Conservation (phyloP, 2,113 vertebrate genomes). For the Gorsachius goisagi region DNA sequence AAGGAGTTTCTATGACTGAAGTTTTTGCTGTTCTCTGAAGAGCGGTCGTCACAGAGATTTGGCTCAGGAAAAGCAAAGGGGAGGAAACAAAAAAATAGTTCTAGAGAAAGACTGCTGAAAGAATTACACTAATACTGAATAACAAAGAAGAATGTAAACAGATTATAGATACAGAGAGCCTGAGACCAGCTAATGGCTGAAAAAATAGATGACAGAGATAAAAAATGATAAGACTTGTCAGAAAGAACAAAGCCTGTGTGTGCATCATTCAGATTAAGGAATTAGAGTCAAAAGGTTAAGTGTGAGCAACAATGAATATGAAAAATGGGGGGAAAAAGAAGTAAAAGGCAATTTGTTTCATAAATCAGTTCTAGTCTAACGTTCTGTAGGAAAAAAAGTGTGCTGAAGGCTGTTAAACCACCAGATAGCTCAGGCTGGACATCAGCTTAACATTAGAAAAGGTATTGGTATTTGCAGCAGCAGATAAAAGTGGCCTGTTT, state of each 20-base stretch:
- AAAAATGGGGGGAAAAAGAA: conserved; percentile 76
- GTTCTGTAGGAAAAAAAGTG: not conserved
- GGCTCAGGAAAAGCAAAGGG: conserved; percentile 42
- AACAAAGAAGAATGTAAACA: conserved; percentile 81
- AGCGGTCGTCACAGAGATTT: conserved; percentile 29
- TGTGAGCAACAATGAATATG: conserved; percentile 79
- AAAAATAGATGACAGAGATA: conserved; percentile 78
- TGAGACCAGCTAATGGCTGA: conserved; percentile 74
- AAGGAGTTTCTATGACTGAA: conserved; percentile 21
- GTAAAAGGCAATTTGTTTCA: conserved; percentile 72
- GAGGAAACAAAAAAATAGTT: conserved; percentile 44
- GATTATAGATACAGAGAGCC: conserved; percentile 72
- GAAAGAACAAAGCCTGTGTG: conserved; percentile 79
- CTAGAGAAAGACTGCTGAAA: conserved; percentile 55
- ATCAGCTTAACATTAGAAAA: not conserved
- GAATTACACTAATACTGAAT: conserved; percentile 75
- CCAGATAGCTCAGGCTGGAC: conserved; percentile 33
- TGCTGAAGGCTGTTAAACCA: conserved; percentile 38
- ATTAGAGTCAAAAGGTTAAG: conserved; percentile 80
- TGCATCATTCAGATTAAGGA: conserved; percentile 77
- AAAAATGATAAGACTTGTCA: conserved; percentile 79
- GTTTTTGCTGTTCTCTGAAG: conserved; percentile 2
- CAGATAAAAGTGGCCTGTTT: not conserved
- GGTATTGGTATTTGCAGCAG: not conserved
- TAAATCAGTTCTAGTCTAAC: conserved; percentile 73